Conservation (phyloP, 2,113 vertebrate species). For the Ptilorrhoa leucosticta region DNA sequence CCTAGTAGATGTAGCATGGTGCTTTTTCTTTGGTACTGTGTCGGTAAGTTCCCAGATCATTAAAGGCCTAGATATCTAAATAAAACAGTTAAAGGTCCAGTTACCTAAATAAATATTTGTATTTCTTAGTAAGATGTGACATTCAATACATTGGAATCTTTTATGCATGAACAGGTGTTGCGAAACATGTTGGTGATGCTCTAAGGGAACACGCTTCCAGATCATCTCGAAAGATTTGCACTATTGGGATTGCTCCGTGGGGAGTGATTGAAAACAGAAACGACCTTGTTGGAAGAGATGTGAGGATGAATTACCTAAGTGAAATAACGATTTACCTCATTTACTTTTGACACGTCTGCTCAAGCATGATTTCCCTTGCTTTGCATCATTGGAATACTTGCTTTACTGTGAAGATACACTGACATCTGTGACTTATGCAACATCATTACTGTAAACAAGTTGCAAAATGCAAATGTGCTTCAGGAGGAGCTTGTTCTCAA, state of each 20-base stretch:
- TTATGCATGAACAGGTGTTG: constrained; percentile 82
- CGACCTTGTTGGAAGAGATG: constrained; percentile 96
- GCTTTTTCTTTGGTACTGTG: background rate
- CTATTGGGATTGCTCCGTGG: constrained; percentile 96
- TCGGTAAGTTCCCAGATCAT: background rate
- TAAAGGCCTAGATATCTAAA: background rate
- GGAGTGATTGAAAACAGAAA: constrained; percentile 98
- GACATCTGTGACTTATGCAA: background rate
- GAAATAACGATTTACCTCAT: background rate
- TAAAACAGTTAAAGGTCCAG: background rate
- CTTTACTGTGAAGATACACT: background rate
- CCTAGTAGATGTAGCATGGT: background rate
- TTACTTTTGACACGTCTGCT: background rate
- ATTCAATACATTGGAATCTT: background rate
- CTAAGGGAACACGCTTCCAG: constrained; percentile 93
- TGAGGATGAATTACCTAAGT: constrained; percentile 71
- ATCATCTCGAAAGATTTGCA: constrained; percentile 97
- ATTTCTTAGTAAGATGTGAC: background rate
- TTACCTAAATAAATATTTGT: background rate
- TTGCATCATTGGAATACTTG: background rate
- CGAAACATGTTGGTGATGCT: constrained; percentile 97
- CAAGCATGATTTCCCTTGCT: background rate
- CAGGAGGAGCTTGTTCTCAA: background rate
- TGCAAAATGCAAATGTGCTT: background rate
- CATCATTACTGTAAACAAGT: background rate